Evolutionary conservation across 2,888 invertebrate species (phyloP), one percentile per base, ranked within the genome.

Genomic region (Bruchidius siliquastri): DNA sequence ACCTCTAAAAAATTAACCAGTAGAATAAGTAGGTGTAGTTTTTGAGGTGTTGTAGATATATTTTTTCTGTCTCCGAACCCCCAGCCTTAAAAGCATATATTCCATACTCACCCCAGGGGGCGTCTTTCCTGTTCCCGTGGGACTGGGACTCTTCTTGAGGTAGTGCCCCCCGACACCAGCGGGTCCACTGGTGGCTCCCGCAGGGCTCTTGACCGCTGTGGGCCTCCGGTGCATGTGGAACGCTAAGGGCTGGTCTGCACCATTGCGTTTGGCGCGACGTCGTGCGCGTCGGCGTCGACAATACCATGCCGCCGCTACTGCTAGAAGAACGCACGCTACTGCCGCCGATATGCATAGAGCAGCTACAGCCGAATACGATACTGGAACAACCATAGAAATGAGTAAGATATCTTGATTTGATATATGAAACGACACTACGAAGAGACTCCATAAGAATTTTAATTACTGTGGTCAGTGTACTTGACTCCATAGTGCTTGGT

Each of bases 61-160:
- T 26, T 26, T 26, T 4, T 26, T 26, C n/a, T n/a, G n/a, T n/a
- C n/a, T n/a, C n/a, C n/a, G n/a, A 26, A 26, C 3, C 26, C 26
- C 26, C 8, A 4, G 26, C 8, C 8, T 26, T 26, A 26, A 4
- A 26, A 8, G 3, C 26, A 4, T 4, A 26, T 26, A 26, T 26
- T 26, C 26, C 26, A 3, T 20, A 77, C 80, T 84, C 83, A 88
- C 88, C 76, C 87, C 89, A 0, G 90, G 90, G 4, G 90, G 90
- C 78, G 91, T 89, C 76, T 90, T 89, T 49, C 87, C 88, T 79
- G 91, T 84, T 84, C 90, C 89, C 4, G 96, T 95, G 0, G 96
- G 96, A 76, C 96, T 95, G 0, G 96, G 96, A n/a, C 94, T 95
- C 87, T 97, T 97, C 88, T 96, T 96, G 84, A 96, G 87, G 87